These are phyloP conservation scores for Rhodeus uyekii DNA, from an alignment of 2,797 vertebrate species.

Conservation along the genomic window DNA sequence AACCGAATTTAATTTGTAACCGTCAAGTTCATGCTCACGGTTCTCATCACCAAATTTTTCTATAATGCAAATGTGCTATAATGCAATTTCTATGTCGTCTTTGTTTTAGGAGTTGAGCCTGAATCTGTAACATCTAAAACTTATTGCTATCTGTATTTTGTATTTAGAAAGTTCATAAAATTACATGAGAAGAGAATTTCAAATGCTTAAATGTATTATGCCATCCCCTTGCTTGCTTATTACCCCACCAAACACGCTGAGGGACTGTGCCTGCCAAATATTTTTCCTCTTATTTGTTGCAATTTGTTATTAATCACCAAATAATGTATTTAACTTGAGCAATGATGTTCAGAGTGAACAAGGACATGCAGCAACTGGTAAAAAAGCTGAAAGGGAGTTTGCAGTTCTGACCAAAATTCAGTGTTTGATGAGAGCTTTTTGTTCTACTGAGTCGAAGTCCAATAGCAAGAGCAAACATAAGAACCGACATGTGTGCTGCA, in stretches of 20 bases:
- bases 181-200: too few species aligned
- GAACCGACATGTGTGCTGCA: not conserved
- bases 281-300: not conserved
- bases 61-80: not conserved
- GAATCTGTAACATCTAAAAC: too few species aligned
- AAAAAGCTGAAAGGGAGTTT: not conserved
- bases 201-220: too few species aligned
- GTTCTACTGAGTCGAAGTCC: not conserved
- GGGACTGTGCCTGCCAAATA: not conserved
- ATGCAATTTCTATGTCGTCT: not conserved
- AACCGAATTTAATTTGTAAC: not conserved
- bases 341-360: not conserved
- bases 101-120: not conserved
- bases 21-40: not conserved
- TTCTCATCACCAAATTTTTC: not conserved
- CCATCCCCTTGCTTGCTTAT: not conserved
- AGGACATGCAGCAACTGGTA: not conserved
- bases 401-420: not conserved
- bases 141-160: too few species aligned
- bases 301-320: not conserved
- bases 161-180: too few species aligned
- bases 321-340: not conserved
- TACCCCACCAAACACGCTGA: not conserved
- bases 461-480: conserved; percentile 9
- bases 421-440: not conserved